Evolutionary conservation across 2,888 invertebrate species (phyloP).

Genomic region (Sphinx pinastri): DNA sequence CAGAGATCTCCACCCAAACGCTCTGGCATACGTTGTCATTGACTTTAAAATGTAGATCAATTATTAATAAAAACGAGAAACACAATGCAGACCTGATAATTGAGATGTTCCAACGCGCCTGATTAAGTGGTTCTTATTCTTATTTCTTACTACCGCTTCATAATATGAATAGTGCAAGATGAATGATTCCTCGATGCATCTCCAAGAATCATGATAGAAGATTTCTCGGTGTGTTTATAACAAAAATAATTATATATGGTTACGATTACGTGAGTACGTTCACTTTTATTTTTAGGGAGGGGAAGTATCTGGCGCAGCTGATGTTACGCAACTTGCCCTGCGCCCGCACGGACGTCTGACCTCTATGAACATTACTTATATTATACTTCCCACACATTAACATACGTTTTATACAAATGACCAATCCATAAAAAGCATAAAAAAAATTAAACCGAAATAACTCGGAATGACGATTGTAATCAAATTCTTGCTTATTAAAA

Average conservation of each 20-base stretch:
- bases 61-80: conserved; percentile 37
- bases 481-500: no score
- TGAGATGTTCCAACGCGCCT: conserved; percentile 25
- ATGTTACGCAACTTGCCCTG: conserved; percentile 54
- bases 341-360: conserved; percentile 44
- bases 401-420: background rate
- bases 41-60: conserved; percentile 34
- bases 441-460: no score
- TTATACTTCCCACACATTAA: conserved; percentile 25
- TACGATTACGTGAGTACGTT: conserved; percentile 71
- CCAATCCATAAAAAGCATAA: no score
- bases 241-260: conserved; percentile 52
- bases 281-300: conserved; percentile 80
- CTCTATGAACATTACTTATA: conserved; percentile 39
- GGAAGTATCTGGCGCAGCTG: conserved; percentile 54
- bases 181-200: conserved; percentile 34
- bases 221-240: conserved; percentile 55
- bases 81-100: conserved; percentile 36
- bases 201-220: conserved; percentile 48
- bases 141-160: conserved; percentile 40
- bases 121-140: conserved; percentile 41
- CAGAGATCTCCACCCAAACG: background rate
- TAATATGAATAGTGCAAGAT: conserved; percentile 40
- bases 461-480: no score
- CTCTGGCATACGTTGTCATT: conserved; percentile 56